These are phyloP conservation scores for Euphydryas editha DNA, from an alignment of 2,888 invertebrate species.

Conservation along the genomic window DNA sequence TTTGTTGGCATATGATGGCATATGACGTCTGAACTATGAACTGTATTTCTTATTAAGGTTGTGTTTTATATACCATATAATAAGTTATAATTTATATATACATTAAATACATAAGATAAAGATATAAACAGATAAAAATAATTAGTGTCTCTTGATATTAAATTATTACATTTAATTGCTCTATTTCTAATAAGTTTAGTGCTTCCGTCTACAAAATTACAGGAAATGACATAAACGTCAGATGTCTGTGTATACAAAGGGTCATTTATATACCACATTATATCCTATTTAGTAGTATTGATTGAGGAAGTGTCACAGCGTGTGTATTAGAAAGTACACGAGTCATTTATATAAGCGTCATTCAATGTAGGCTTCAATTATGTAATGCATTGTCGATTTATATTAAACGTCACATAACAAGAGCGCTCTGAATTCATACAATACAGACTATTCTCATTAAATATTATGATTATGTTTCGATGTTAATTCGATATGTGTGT, in stretches of 20 bases:
- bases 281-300: conserved; percentile 7
- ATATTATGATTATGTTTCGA: conserved; percentile 4
- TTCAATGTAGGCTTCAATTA: conserved; percentile 16
- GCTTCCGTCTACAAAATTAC: conserved; percentile 6
- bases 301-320: conserved; percentile 33
- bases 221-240: background rate
- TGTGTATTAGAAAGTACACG: conserved; percentile 36
- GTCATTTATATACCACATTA: conserved; percentile 5
- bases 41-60: too few species aligned
- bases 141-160: background rate
- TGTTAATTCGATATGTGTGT: background rate
- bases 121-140: background rate
- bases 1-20: too few species aligned
- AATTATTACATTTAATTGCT: background rate
- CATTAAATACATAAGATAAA: too few species aligned
- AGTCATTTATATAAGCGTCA: conserved; percentile 27
- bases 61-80: too few species aligned
- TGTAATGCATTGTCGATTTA: conserved; percentile 22
- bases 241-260: background rate
- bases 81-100: too few species aligned
- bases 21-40: too few species aligned
- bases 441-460: background rate
- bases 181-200: background rate
- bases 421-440: conserved; percentile 8
- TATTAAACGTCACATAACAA: conserved; percentile 11